Conservation (phyloP, 2,113 vertebrate species). For the Mugil cephalus region DNA sequence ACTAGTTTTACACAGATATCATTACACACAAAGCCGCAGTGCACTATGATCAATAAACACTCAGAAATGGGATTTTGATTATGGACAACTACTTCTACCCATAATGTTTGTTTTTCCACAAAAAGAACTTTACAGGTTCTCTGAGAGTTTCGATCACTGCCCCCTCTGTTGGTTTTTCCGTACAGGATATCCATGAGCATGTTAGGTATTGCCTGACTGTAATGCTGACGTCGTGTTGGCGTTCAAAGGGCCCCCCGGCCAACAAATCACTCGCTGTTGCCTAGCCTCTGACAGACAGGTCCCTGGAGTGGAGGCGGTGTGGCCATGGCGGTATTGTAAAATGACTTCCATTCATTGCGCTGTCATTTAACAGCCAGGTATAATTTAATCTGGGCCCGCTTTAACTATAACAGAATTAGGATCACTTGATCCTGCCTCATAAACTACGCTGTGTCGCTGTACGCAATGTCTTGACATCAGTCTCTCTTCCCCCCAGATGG, state of each 20-base stretch:
- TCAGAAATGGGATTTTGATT: constrained; percentile 1
- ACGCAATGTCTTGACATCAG: constrained; percentile 9
- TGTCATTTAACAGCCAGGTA: constrained; percentile 66
- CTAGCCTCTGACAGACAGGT: constrained; percentile 52
- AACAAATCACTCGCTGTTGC: constrained; percentile 59
- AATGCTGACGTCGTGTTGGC: constrained; percentile 45
- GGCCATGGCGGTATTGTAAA: constrained; percentile 64
- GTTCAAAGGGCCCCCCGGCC: constrained; percentile 18
- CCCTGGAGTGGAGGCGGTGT: constrained; percentile 53
- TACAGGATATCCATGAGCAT: constrained; percentile 35
- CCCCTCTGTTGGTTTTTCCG: constrained; percentile 52
- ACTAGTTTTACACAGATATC: not conserved
- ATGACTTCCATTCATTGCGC: constrained; percentile 65
- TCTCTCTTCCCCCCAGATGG: constrained; percentile 6
- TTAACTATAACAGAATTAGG: constrained; percentile 57
- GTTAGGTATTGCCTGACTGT: constrained; percentile 23
- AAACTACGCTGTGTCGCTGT: constrained; percentile 37
- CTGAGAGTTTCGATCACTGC: constrained; percentile 8
- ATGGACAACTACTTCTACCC: constrained; percentile 8
- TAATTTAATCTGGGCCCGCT: constrained; percentile 53
- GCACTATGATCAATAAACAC: constrained; percentile 20
- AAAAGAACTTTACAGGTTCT: constrained; percentile 15
- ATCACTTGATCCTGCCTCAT: constrained; percentile 37
- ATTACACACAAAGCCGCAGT: not conserved
- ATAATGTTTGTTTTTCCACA: constrained; percentile 59